phyloP scores from a whole-genome alignment of 2,888 invertebrate species.

The Tachina grossa region DNA sequence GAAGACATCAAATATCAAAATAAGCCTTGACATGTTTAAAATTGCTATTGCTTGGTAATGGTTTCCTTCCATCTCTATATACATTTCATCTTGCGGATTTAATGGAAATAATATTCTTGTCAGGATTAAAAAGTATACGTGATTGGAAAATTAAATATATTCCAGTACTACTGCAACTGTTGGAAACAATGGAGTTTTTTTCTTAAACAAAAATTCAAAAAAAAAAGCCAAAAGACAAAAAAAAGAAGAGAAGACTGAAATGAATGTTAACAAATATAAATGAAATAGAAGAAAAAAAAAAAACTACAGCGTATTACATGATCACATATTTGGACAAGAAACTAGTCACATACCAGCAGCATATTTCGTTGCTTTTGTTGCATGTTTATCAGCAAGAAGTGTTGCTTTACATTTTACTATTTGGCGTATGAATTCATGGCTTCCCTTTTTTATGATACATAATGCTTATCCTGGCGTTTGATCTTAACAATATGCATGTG shows the following conservation, averaged over 20 bases:
- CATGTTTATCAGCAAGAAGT: constrained; percentile 26
- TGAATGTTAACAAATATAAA: constrained; percentile 39
- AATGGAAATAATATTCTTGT: constrained; percentile 82
- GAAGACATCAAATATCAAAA: constrained; percentile 37
- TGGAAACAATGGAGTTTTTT: constrained; percentile 53
- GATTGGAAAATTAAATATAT: constrained; percentile 80
- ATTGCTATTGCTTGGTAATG: constrained; percentile 46
- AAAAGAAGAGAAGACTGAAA: constrained; percentile 7
- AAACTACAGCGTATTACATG: constrained; percentile 1
- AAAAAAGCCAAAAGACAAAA: constrained; percentile 17
- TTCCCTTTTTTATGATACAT: not conserved
- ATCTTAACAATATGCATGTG: constrained; percentile 45
- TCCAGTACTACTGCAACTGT: constrained; percentile 52
- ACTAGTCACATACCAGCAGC: constrained; percentile 20
- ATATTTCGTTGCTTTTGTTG: constrained; percentile 2
- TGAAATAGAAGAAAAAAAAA: not conserved
- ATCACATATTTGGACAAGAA: constrained; percentile 21
- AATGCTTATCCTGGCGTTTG: constrained; percentile 55
- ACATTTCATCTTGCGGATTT: constrained; percentile 69
- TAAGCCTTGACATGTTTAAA: constrained; percentile 56
- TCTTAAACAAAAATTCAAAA: constrained; percentile 37
- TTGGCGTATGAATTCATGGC: constrained; percentile 12
- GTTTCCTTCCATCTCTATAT: constrained; percentile 40
- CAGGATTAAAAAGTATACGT: constrained; percentile 83
- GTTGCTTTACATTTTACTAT: constrained; percentile 14